Conservation (phyloP, 2,797 vertebrate genomes). For the Pangasius sanitwongsei region DNA sequence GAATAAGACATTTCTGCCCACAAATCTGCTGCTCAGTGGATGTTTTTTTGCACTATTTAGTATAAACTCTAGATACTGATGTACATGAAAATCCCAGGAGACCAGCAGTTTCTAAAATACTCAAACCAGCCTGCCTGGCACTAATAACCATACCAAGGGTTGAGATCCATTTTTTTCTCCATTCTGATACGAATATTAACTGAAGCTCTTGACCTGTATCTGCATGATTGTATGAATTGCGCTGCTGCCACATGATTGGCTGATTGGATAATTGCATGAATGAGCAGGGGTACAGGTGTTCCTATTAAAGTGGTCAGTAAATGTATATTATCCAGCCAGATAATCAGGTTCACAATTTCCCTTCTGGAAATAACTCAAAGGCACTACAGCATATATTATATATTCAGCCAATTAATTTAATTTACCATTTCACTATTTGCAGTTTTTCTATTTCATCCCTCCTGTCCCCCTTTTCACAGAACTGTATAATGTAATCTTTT, state of each 20-base stretch:
- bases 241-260: neutral
- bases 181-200: neutral
- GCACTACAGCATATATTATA: neutral
- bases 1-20: neutral
- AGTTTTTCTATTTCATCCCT: neutral
- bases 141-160: neutral
- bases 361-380: neutral
- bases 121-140: neutral
- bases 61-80: neutral
- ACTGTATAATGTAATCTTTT: constrained; percentile 23
- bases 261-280: neutral
- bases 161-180: neutral
- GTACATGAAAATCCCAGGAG: neutral
- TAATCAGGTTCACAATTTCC: neutral
- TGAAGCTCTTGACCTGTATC: neutral
- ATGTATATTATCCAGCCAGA: neutral
- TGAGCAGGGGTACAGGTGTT: neutral
- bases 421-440: constrained; percentile 26
- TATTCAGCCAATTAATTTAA: constrained; percentile 23
- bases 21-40: neutral
- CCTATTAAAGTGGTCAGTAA: neutral
- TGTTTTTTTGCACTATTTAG: neutral
- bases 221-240: neutral
- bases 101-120: neutral
- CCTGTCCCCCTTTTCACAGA: constrained; percentile 1